Base-by-base conservation (phyloP, 2,888 invertebrate genomes). In the Cepaea hortensis region DNA sequence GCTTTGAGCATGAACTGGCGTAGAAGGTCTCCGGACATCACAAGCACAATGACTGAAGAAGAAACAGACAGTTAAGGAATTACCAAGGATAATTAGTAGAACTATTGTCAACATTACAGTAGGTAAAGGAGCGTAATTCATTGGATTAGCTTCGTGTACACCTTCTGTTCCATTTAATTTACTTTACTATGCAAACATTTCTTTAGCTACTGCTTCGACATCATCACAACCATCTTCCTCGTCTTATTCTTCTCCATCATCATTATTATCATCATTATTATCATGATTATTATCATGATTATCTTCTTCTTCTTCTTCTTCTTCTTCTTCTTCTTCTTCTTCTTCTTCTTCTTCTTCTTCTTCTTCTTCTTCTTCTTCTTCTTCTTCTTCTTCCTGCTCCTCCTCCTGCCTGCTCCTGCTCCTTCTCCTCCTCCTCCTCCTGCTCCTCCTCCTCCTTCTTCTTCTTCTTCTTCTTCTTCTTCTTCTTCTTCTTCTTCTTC, bases 1-100 rank as follows among this genome's bases (percentile, higher is more conserved):
- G 93, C 93, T 15, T 88, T 88, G 23, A 93, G 85, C 90, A 93
- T 88, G 83, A 93, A 90, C 9, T 84, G 73, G 11, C 93, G 87
- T 0, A 93, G 89, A 0, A 87, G 87, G 18, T 93, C 91, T 0
- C 93, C 93, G 7, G 90, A 90, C 6, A 91, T 91, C 18, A 91
- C 87, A 11, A 93, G 88, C 18, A 93, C 68, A 11, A 93, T 89
- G 9, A 93, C 93, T 93, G 90, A 3, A 13, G 23, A 76, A 76
- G 72, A 20, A 20, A 55, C 20, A 46, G 9, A 13, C 1, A n/a
- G 61, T 23, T 61, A 80, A 61, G 55, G 20, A 55, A 18, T 13
- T 61, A 20, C 23, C 50, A 48, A 15, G 9, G 9, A 65, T 65
- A 65, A 65, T 18, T 35, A 35, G 35, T 35, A 35, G 35, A 35